Evolutionary conservation across 1,140 invertebrate genomes (phyloP).

Genomic region (Nasonia longicornis): DNA sequence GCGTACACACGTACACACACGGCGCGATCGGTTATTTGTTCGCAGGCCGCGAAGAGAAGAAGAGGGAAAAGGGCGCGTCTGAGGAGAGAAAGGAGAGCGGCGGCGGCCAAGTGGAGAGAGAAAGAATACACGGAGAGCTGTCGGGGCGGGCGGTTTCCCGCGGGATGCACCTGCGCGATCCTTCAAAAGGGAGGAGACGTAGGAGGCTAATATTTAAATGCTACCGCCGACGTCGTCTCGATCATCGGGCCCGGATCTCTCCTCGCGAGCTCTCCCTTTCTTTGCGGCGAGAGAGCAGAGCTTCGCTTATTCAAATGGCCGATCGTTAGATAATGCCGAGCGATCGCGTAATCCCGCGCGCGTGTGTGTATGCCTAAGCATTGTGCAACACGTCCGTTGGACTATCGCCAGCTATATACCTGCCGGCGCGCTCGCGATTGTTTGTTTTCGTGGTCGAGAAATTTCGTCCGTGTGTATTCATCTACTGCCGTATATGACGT

Average conservation of each 20-base stretch:
- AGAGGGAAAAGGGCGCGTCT: not conserved
- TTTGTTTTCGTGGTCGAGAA: constrained; percentile 19
- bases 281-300: not conserved
- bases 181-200: constrained; percentile 35
- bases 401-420: constrained; percentile 5
- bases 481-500: constrained; percentile 16
- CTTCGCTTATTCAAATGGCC: constrained; percentile 38
- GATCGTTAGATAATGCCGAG: constrained; percentile 37
- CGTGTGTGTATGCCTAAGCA: not conserved
- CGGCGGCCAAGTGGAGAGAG: not conserved
- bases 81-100: not conserved
- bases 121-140: not conserved
- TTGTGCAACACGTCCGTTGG: constrained; percentile 25
- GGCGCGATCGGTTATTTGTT: constrained; percentile 31
- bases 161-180: constrained; percentile 36
- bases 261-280: not conserved
- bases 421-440: constrained; percentile 10
- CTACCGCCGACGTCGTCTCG: constrained; percentile 6
- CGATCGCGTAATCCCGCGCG: constrained; percentile 24
- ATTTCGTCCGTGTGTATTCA: constrained; percentile 25
- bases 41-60: not conserved
- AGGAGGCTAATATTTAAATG: constrained; percentile 46
- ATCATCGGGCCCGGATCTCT: constrained; percentile 44
- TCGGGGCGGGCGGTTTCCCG: constrained; percentile 27
- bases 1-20: not conserved